A percentile compares a stretch with the other conserved stretches of the same genome.
Evolutionary conservation across 2,797 vertebrate genomes (phyloP).

Genomic region (Muraenolepis orangiensis): DNA sequence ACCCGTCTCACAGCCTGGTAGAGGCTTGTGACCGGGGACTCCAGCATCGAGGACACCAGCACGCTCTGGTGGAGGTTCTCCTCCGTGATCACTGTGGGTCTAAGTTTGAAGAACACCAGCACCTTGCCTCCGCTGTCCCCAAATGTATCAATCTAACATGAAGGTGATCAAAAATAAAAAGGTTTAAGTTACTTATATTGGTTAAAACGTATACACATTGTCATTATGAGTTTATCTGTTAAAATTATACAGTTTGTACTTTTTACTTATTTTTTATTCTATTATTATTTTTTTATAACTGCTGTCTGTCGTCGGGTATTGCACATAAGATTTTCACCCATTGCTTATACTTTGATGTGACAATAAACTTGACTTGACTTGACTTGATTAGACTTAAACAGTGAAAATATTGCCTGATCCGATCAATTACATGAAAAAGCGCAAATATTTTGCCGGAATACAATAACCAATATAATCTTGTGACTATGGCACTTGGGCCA

Average conservation of each 20-base stretch:
- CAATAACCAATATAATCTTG: neutral
- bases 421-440: neutral
- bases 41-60: slow-evolving; percentile 93
- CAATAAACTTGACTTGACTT: too few relatives aligned
- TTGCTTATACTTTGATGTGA: too few relatives aligned
- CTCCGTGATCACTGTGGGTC: slow-evolving; percentile 89
- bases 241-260: too few relatives aligned
- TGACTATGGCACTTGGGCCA: neutral
- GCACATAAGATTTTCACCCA: too few relatives aligned
- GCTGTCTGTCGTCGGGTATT: too few relatives aligned
- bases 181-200: neutral
- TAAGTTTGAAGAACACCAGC: slow-evolving; percentile 93
- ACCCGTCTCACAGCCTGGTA: slow-evolving; percentile 91
- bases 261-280: too few relatives aligned
- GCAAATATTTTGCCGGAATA: neutral
- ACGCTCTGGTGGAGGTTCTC: slow-evolving; percentile 88
- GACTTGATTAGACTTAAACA: neutral
- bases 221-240: too few relatives aligned
- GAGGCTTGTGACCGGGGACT: slow-evolving; percentile 90
- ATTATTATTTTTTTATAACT: too few relatives aligned
- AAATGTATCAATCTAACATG: slow-evolving; percentile 76
- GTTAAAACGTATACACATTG: too few relatives aligned
- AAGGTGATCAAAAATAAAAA: neutral
- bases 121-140: slow-evolving; percentile 78
- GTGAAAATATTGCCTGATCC: neutral